Evolutionary conservation across 92 coral and sea anemone species (phyloP).

Genomic region (Hydrozoanthus gracilis): DNA sequence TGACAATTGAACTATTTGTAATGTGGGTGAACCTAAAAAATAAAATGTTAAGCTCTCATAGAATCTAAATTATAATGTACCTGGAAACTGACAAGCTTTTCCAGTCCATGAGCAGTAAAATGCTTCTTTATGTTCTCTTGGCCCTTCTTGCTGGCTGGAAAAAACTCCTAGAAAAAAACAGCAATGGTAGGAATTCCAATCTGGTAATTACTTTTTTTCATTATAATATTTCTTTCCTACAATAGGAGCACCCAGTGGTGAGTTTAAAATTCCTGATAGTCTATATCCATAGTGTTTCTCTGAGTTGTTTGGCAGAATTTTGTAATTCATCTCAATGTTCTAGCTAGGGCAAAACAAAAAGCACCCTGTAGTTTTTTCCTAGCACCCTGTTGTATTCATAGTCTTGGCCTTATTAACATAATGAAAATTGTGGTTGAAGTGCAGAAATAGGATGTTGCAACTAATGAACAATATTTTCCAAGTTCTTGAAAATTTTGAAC

Average conservation of each 20-base stretch:
- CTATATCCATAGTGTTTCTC: too few relatives aligned
- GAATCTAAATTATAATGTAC: constrained; percentile 42
- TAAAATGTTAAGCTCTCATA: background rate
- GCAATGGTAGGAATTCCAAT: background rate
- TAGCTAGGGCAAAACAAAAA: too few relatives aligned
- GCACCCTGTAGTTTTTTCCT: too few relatives aligned
- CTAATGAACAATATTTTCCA: too few relatives aligned
- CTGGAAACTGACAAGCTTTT: constrained; percentile 90
- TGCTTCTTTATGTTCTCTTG: constrained; percentile 89
- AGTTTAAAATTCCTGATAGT: too few relatives aligned
- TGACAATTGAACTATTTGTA: background rate
- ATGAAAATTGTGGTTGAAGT: too few relatives aligned
- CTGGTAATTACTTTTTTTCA: background rate
- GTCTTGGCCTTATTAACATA: too few relatives aligned
- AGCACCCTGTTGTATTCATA: too few relatives aligned
- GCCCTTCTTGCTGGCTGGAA: constrained; percentile 93
- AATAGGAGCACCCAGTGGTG: background rate
- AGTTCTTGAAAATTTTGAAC: too few relatives aligned
- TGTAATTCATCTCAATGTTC: too few relatives aligned
- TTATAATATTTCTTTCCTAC: background rate
- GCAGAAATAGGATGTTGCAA: too few relatives aligned
- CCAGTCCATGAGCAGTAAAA: constrained; percentile 92
- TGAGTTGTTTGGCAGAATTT: too few relatives aligned
- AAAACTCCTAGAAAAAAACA: constrained; percentile 74
- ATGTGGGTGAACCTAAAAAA: background rate